Evolutionary conservation across 2,113 vertebrate genomes (phyloP), one percentile per base, ranked within the genome.

Genomic region (Macquaria ambigua): DNA sequence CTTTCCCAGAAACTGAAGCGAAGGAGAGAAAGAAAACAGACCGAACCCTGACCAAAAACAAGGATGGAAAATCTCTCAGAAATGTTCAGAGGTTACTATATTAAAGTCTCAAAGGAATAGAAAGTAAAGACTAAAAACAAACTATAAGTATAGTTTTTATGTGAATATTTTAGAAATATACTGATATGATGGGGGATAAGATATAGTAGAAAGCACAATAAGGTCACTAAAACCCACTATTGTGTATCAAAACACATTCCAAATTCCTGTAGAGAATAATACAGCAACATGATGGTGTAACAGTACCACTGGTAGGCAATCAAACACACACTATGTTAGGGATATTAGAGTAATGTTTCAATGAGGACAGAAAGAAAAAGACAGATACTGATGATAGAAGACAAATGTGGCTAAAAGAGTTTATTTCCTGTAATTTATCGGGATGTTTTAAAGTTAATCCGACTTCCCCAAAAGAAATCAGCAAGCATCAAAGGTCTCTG

Each of bases 1-100:
- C 86, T 89, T 94, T 95, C 87, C 89, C 92, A 93, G 93, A 96
- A 90, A 89, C 87, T 71, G 56, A 85, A 56, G 67, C 61, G 59
- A 48, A 69, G 20, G 20, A 59, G 66, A 73, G 56, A 66, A 73
- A 72, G 20, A 84, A 87, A 74, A 80, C 58, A 82, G 64, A 18
- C 41, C 5, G 23, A 62, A 46, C 31, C 41, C 46, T 11, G 72
- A 80, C 14, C 52, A 58, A 77, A 82, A 81, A 31, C 21, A 37
- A 74, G 20, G 23, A 63, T 6, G 21, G 41, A 11, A 15, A 6
- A 41, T 20, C 1, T 34, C 25, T 1, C 11, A 50, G 41, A 43
- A 8, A 63, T 83, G 5, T 48, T 37, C 62, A 75, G 28, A 37
- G 4, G 56, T 46, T 55, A 3, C 37, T 18, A 63, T 67, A 6